phyloP scores from a whole-genome alignment of 2,113 vertebrate genomes.

The Capreolus pygargus region DNA sequence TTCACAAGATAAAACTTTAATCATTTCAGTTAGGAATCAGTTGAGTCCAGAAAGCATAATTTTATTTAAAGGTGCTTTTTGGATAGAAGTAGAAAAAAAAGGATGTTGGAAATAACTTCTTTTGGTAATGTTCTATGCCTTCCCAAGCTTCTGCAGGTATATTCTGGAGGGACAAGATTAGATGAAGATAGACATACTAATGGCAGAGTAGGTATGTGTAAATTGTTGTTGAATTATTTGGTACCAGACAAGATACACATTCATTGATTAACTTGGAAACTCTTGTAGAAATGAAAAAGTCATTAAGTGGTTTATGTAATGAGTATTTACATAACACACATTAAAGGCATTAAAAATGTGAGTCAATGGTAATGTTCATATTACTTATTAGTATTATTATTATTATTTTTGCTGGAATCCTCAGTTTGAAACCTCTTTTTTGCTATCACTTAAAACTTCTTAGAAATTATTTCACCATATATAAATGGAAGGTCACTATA shows the following conservation, averaged over 20 bases:
- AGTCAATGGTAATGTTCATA: background rate
- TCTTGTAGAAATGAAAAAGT: background rate
- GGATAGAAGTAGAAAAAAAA: background rate
- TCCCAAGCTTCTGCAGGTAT: background rate
- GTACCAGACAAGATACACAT: background rate
- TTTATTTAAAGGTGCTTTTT: conserved; percentile 30
- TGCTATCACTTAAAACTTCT: background rate
- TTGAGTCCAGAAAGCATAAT: conserved; percentile 7
- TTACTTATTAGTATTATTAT: background rate
- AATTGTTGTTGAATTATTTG: background rate
- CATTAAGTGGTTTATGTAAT: background rate
- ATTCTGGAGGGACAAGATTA: background rate
- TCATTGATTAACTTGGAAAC: background rate
- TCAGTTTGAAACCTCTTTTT: background rate
- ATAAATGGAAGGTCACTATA: conserved; percentile 3
- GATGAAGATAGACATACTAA: background rate
- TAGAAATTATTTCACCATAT: conserved; percentile 32
- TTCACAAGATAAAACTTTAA: conserved; percentile 63
- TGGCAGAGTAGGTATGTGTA: background rate
- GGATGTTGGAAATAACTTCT: background rate
- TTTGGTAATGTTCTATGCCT: background rate
- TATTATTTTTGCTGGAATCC: background rate
- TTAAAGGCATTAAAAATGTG: background rate
- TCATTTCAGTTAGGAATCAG: conserved; percentile 5
- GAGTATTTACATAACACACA: background rate